These are phyloP conservation scores for Oenanthe melanoleuca DNA, from an alignment of 2,113 vertebrate species.

Conservation along the genomic window DNA sequence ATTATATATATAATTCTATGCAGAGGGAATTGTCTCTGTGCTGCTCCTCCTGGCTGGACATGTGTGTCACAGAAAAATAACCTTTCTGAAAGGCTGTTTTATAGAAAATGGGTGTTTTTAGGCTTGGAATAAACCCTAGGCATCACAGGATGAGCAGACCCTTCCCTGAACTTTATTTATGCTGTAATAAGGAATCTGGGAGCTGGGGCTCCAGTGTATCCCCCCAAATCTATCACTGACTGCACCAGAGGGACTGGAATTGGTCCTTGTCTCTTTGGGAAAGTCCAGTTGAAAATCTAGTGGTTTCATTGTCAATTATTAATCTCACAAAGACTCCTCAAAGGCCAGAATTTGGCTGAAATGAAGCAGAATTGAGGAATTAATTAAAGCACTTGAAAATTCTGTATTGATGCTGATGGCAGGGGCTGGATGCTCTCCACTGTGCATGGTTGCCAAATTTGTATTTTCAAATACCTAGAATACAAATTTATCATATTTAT, in stretches of 20 bases:
- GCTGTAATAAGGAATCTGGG: neutral
- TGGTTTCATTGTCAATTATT: neutral
- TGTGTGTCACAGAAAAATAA: neutral
- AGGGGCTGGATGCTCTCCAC: neutral
- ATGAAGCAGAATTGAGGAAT: neutral
- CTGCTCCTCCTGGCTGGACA: neutral
- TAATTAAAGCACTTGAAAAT: neutral
- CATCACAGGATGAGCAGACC: no score
- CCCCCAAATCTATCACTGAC: rapidly evolving
- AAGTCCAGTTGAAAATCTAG: neutral
- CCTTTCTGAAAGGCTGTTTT: neutral
- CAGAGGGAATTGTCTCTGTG: neutral
- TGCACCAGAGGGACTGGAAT: neutral
- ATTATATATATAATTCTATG: neutral
- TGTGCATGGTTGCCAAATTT: neutral
- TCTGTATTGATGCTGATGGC: rapidly evolving
- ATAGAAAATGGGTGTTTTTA: neutral
- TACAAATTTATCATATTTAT: neutral
- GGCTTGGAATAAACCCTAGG: neutral
- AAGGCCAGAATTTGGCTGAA: neutral
- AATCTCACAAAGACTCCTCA: neutral
- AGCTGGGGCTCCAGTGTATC: neutral
- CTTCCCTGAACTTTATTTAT: neutral
- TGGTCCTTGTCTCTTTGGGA: neutral
- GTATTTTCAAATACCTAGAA: neutral